Percentiles rank a stretch among this genome's conserved stretches.
Conservation (phyloP, 2,888 invertebrate species). For the Hedychridium roseum region DNA sequence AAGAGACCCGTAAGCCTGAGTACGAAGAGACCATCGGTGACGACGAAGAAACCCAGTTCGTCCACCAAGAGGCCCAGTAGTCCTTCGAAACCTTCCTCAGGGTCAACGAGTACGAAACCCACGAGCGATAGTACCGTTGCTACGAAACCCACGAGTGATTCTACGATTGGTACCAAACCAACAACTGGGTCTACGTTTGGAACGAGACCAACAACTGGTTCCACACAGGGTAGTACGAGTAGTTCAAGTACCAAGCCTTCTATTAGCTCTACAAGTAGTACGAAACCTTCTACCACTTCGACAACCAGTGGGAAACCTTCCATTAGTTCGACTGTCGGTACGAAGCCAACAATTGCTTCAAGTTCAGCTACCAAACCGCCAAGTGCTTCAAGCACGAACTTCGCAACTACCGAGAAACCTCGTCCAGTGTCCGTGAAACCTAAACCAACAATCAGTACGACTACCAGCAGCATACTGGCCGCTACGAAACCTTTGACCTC, state of each 20-base stretch:
- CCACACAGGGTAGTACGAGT: not conserved
- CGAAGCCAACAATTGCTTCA: slow-evolving; percentile 14
- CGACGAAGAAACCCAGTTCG: slow-evolving; percentile 33
- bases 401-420: slow-evolving; percentile 31
- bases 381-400: slow-evolving; percentile 51
- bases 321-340: slow-evolving; percentile 8
- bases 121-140: slow-evolving; percentile 45
- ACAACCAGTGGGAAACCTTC: slow-evolving; percentile 6
- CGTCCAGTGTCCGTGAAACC: slow-evolving; percentile 15
- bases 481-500: not conserved
- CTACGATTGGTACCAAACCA: not conserved
- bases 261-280: not conserved
- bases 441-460: slow-evolving; percentile 9
- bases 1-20: slow-evolving; percentile 22
- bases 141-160: slow-evolving; percentile 1
- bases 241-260: not conserved
- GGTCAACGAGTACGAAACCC: not conserved
- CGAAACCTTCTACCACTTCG: not conserved
- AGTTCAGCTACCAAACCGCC: slow-evolving; percentile 30
- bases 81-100: slow-evolving; percentile 48
- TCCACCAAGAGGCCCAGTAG: slow-evolving; percentile 64
- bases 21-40: slow-evolving; percentile 33
- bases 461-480: slow-evolving; percentile 9
- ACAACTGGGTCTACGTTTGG: not conserved
- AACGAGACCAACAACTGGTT: not conserved